Evolutionary conservation across 2,797 vertebrate species (phyloP).

Genomic region (Danio kyathit): DNA sequence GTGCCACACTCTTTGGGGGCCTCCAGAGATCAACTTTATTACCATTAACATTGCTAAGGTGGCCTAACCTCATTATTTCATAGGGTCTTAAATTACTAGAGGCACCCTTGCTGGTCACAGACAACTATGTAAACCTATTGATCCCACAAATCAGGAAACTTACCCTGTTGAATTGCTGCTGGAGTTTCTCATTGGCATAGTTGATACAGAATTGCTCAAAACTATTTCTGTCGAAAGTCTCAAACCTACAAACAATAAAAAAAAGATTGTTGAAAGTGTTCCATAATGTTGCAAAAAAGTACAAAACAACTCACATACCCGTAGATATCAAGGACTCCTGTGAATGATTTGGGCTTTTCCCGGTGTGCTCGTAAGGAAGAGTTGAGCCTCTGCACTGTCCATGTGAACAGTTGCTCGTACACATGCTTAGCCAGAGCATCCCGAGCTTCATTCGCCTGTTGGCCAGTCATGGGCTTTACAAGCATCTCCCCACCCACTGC

Average conservation of each 20-base stretch:
- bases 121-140: too few species aligned
- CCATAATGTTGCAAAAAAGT: not conserved
- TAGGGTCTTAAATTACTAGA: too few species aligned
- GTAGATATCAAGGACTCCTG: slow-evolving; percentile 83
- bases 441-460: slow-evolving; percentile 73
- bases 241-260: slow-evolving; percentile 75
- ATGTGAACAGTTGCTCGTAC: slow-evolving; percentile 80
- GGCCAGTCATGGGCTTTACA: slow-evolving; percentile 79
- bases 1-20: too few species aligned
- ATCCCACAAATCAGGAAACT: slow-evolving; percentile 45
- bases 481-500: slow-evolving; percentile 79
- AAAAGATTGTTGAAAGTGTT: not conserved
- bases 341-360: slow-evolving; percentile 70
- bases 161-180: slow-evolving; percentile 86
- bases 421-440: slow-evolving; percentile 84
- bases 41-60: too few species aligned
- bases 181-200: slow-evolving; percentile 86
- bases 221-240: slow-evolving; percentile 85
- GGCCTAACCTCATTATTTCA: too few species aligned
- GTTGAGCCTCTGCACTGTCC: slow-evolving; percentile 82
- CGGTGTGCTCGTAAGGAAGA: slow-evolving; percentile 71
- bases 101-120: too few species aligned
- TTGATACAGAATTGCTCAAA: slow-evolving; percentile 90
- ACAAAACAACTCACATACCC: slow-evolving; percentile 70
- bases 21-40: too few species aligned